Percentiles rank a stretch among this genome's conserved stretches.
Conservation (phyloP, 1,140 invertebrate genomes). For the Aethina tumida region DNA sequence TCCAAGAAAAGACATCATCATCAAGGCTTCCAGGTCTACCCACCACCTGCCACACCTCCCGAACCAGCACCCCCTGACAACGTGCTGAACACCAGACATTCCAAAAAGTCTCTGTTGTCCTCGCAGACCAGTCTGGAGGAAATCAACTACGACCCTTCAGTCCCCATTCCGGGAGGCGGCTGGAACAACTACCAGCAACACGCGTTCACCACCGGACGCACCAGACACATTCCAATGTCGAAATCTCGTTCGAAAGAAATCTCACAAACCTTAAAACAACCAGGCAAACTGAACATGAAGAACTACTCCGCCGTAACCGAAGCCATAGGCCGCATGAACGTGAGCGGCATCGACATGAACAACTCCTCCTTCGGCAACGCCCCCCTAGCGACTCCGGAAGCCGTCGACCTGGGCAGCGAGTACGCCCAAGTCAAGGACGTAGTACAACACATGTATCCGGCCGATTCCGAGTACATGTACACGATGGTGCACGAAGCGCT, state of each 20-base stretch:
- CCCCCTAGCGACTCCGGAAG: conserved; percentile 70
- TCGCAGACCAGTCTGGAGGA: conserved; percentile 57
- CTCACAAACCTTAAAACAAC: conserved; percentile 77
- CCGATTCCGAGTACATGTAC: conserved; percentile 50
- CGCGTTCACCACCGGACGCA: conserved; percentile 74
- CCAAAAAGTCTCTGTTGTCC: conserved; percentile 30
- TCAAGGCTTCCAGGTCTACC: conserved; percentile 69
- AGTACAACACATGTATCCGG: conserved; percentile 47
- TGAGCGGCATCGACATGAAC: conserved; percentile 46
- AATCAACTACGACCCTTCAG: conserved; percentile 42
- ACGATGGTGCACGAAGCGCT: conserved; percentile 54
- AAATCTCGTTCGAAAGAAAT: conserved; percentile 62
- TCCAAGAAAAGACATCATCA: conserved; percentile 28
- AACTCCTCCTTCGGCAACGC: conserved; percentile 51
- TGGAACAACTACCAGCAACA: conserved; percentile 60
- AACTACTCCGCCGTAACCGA: conserved; percentile 82
- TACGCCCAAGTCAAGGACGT: conserved; percentile 58
- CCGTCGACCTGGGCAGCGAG: conserved; percentile 61
- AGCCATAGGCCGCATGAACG: conserved; percentile 68
- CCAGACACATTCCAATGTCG: conserved; percentile 49
- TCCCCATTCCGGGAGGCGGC: conserved; percentile 36
- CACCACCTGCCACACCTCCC: conserved; percentile 67
- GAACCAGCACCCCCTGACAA: conserved; percentile 73
- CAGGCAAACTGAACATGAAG: conserved; percentile 82
- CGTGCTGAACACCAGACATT: conserved; percentile 24